Evolutionary conservation across 2,113 vertebrate species (phyloP), one percentile per base, ranked within the genome.

Genomic region (Pseudonaja textilis): DNA sequence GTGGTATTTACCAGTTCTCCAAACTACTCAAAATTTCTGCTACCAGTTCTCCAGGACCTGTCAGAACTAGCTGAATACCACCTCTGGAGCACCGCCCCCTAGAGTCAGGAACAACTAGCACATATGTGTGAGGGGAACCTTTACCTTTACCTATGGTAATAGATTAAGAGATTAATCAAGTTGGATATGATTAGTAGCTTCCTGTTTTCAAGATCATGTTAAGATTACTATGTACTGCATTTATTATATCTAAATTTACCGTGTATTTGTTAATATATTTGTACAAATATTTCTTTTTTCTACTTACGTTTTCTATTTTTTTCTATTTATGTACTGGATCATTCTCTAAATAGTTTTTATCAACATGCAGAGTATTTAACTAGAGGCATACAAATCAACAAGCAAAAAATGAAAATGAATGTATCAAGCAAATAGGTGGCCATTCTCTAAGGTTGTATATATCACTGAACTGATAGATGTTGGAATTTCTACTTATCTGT

Each of bases 401-500:
- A 42, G 50, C 88, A n/a, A 90, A 0, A 90, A 87, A 91, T 14
- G 54, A 29, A 93, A 23, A 42, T 10, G 25, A 25, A 0, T 23
- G 22, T 52, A 56, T 88, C 6, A 29, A 93, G 55, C 93, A 93
- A 93, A 10, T 54, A 86, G 87, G 93, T 95, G 91, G 89, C n/a
- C 45, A 87, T 2, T 81, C 88, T 55, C 12, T 2, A n/a, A n/a
- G 45, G 85, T 92, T 96, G 86, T 89, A 90, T 94, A 42, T 89
- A 39, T 55, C 91, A 94, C 89, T 91, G 92, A 92, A 89, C 89
- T 93, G 81, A 95, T 69, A 42, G 29, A 87, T 0, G 0, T 25
- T 93, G 94, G 91, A 94, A 90, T 3, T 39, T 1, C 25, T 93
- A 94, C 94, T 96, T 94, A 94, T 94, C 94, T 94, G 29, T 92